These are phyloP conservation scores for Agrilus cyanescens DNA, from an alignment of 2,888 invertebrate genomes.

Conservation along the genomic window DNA sequence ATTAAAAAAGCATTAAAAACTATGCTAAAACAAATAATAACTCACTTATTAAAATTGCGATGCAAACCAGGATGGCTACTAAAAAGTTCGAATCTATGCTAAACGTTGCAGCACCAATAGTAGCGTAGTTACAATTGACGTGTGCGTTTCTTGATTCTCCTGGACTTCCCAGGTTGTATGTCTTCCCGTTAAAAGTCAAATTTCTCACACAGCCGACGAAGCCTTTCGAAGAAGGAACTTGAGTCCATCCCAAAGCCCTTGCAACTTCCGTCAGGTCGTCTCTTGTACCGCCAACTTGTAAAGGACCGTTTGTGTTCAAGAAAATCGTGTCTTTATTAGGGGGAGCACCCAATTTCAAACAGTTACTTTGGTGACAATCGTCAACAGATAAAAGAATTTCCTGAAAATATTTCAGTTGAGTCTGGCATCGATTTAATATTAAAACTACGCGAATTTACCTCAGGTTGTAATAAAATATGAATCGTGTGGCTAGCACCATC, in stretches of 20 bases:
- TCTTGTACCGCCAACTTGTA: constrained; percentile 73
- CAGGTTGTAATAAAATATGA: constrained; percentile 55
- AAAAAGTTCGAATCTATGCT: constrained; percentile 79
- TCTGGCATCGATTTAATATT: constrained; percentile 32
- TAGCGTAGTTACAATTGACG: constrained; percentile 60
- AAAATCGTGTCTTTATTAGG: constrained; percentile 21
- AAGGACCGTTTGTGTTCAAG: constrained; percentile 64
- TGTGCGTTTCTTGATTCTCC: constrained; percentile 59
- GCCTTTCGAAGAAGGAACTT: constrained; percentile 55
- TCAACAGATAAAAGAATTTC: constrained; percentile 31
- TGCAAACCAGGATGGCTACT: constrained; percentile 80
- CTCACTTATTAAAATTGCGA: constrained; percentile 72
- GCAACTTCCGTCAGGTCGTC: constrained; percentile 52
- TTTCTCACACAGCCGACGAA: constrained; percentile 88
- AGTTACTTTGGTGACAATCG: constrained; percentile 30
- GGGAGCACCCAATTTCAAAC: constrained; percentile 25
- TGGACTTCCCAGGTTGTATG: constrained; percentile 81
- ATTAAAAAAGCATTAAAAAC: neutral
- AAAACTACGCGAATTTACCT: constrained; percentile 23
- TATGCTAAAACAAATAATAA: constrained; percentile 20
- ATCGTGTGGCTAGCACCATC: constrained; percentile 83
- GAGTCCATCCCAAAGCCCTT: constrained; percentile 53
- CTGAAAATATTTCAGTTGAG: constrained; percentile 15
- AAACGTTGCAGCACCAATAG: constrained; percentile 67
- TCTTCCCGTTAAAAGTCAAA: constrained; percentile 74